Conservation (phyloP, 2,797 vertebrate species). For the Lepidocolaptes lacrymiger region DNA sequence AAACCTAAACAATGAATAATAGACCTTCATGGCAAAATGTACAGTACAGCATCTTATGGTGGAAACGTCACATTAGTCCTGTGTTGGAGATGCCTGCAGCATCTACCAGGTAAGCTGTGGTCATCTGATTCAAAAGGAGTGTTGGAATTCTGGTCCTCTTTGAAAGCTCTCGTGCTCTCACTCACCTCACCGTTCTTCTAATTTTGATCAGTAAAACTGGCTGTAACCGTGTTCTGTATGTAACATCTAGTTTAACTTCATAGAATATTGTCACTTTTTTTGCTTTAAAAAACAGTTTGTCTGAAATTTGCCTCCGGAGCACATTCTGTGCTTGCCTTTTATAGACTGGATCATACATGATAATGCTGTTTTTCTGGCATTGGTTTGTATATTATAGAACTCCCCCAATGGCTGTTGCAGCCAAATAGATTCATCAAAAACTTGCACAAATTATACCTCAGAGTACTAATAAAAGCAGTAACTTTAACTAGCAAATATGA, state of each 20-base stretch:
- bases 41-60: slow-evolving; percentile 27
- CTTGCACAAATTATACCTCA: not conserved
- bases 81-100: slow-evolving; percentile 22
- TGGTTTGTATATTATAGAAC: not conserved
- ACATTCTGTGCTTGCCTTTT: not conserved
- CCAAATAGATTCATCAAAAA: not conserved
- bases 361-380: not conserved
- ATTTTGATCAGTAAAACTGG: not conserved
- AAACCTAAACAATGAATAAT: not conserved
- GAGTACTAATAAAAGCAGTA: not conserved
- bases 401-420: not conserved
- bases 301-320: not conserved
- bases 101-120: slow-evolving; percentile 2
- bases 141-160: not conserved
- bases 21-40: slow-evolving; percentile 19
- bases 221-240: not conserved
- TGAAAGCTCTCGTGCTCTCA: not conserved
- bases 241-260: not conserved
- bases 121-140: slow-evolving; percentile 9
- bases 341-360: not conserved
- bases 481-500: not conserved
- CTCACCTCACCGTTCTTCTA: not conserved
- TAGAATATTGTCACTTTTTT: not conserved
- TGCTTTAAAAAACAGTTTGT: not conserved
- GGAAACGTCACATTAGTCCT: slow-evolving; percentile 10